Percentiles rank a stretch among this genome's conserved stretches.
Conservation (phyloP, 2,113 vertebrate genomes). For the Brachyhypopomus occidentalis region DNA sequence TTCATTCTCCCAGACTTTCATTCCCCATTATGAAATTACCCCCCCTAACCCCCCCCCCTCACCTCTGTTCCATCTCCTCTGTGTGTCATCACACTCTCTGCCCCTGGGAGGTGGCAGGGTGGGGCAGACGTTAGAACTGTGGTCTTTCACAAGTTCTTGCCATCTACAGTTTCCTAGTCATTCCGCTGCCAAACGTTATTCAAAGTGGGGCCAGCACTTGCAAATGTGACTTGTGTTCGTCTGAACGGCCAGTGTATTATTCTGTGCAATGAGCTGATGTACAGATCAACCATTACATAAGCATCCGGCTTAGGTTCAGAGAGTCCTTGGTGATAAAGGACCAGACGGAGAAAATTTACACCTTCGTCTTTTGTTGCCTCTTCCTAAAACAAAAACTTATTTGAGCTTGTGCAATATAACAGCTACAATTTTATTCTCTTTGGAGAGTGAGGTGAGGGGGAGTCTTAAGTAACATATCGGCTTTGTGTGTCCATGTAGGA, state of each 20-base stretch:
- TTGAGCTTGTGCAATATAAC: constrained; percentile 4
- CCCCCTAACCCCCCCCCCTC: too few relatives aligned
- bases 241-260: constrained; percentile 12
- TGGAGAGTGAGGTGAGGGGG: constrained; percentile 39
- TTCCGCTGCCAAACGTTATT: too few relatives aligned
- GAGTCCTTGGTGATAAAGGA: constrained; percentile 12
- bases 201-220: too few relatives aligned
- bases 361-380: constrained; percentile 30
- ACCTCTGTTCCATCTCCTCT: too few relatives aligned
- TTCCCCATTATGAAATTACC: too few relatives aligned
- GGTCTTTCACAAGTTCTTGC: too few relatives aligned
- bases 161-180: too few relatives aligned
- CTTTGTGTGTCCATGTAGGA: constrained; percentile 36
- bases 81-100: too few relatives aligned
- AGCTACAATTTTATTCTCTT: neutral
- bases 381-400: constrained; percentile 22
- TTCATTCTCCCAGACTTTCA: too few relatives aligned
- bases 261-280: neutral
- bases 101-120: too few relatives aligned
- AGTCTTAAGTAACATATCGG: constrained; percentile 38
- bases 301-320: constrained; percentile 34
- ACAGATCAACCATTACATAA: constrained; percentile 36
- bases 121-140: too few relatives aligned
- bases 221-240: neutral
- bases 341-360: constrained; percentile 33